These are phyloP conservation scores for Chelonia mydas DNA, from an alignment of 2,797 vertebrate species.

Conservation along the genomic window DNA sequence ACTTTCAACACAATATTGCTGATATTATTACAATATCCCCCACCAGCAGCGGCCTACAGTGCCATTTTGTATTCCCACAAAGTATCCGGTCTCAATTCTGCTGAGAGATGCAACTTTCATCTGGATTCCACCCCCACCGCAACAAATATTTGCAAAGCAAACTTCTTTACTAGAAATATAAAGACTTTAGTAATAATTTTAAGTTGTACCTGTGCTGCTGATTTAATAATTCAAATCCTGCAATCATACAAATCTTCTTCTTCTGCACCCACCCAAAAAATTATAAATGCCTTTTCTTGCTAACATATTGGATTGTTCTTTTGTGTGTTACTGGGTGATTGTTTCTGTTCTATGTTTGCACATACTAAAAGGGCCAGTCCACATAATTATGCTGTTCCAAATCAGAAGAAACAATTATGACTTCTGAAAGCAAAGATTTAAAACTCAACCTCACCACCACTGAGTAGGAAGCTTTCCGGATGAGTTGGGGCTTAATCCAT, in stretches of 20 bases:
- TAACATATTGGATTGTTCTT: constrained; percentile 44
- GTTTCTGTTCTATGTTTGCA: not conserved
- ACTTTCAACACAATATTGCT: constrained; percentile 13
- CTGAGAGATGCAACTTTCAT: not conserved
- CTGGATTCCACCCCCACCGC: constrained; percentile 8
- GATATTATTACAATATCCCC: constrained; percentile 57
- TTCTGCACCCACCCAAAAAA: constrained; percentile 34
- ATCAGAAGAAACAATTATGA: constrained; percentile 13
- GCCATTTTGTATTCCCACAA: constrained; percentile 21
- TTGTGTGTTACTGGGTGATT: constrained; percentile 18
- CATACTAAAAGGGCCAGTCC: constrained; percentile 40
- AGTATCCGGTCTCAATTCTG: constrained; percentile 1
- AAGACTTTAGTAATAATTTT: not conserved
- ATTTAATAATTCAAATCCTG: constrained; percentile 11
- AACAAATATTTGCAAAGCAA: constrained; percentile 29
- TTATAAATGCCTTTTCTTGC: constrained; percentile 32
- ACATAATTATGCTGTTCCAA: not conserved
- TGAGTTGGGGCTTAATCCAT: not conserved
- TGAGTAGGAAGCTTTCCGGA: not conserved
- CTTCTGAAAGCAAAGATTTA: not conserved
- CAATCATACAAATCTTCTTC: constrained; percentile 10
- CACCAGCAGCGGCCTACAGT: constrained; percentile 21
- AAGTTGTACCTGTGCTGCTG: constrained; percentile 53
- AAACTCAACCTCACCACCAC: not conserved
- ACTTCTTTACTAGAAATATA: not conserved